Conservation (phyloP, 1,140 invertebrate species). For the Tetramorium parvispinum region DNA sequence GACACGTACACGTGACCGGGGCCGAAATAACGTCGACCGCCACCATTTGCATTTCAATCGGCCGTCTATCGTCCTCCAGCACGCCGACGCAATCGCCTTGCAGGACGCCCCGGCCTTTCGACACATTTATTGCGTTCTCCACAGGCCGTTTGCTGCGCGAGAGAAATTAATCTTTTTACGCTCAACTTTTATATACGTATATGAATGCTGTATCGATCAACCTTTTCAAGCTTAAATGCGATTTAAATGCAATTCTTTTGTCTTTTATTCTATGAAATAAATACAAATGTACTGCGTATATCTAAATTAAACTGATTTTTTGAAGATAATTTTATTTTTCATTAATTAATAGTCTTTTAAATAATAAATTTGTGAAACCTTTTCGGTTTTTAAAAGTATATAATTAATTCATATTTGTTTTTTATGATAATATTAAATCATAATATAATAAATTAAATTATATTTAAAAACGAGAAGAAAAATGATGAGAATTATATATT, state of each 20-base stretch:
- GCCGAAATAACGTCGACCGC: slow-evolving; percentile 49
- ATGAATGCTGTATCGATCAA: neutral
- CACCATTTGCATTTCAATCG: slow-evolving; percentile 61
- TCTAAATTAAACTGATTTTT: neutral
- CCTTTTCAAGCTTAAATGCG: neutral
- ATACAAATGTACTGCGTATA: neutral
- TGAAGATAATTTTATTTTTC: neutral
- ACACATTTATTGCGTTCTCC: slow-evolving; percentile 7
- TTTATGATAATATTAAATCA: neutral
- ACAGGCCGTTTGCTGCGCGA: slow-evolving; percentile 5
- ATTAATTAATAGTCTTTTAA: neutral
- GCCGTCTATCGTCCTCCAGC: slow-evolving; percentile 25
- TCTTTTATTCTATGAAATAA: neutral
- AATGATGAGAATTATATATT: neutral
- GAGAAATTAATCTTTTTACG: slow-evolving; percentile 38
- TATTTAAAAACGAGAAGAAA: neutral
- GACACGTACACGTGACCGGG: slow-evolving; percentile 20
- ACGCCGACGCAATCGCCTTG: slow-evolving; percentile 38
- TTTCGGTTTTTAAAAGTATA: neutral
- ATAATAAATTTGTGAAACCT: neutral
- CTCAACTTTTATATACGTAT: neutral
- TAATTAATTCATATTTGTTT: neutral
- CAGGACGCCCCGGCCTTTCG: slow-evolving; percentile 7
- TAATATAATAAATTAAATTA: neutral
- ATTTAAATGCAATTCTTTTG: neutral